Base-by-base conservation (phyloP, 1,140 invertebrate genomes). In the Branchinecta lynchi region DNA sequence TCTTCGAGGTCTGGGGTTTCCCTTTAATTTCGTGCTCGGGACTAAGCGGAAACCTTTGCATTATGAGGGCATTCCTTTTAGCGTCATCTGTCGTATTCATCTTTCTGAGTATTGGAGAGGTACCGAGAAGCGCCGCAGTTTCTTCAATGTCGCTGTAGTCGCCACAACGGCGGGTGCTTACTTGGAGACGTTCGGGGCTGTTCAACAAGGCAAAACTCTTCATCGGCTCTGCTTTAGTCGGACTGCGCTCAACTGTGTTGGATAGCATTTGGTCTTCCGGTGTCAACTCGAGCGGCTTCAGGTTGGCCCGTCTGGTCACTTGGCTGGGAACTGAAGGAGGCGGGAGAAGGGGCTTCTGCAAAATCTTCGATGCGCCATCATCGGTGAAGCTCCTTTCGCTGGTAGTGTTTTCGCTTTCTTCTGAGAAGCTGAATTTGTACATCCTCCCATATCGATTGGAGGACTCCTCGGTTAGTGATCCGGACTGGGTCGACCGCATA, bases 61-160 rank as follows among this genome's bases (percentile, higher is more conserved):
- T 60, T 32, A 32, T 32, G 32, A 32, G 32, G 32, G 32, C 32
- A 32, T 32, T 1, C 32, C 32, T 32, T 32, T 32, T 32, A 32
- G 32, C 32, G 17, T 60, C 17, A 60, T 60, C 51, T 20, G 51
- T 60, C 17, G 17, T 12, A 3, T 60, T 60, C 17, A 20, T 9
- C 20, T 44, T 17, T 8, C 67, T 46, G 10, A 60, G 20, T 10
- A 43, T 3, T 65, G 68, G 46, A 88, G 83, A n/a, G 82, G 81
- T 15, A 86, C 81, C 2, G 84, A 80, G 21, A 75, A 77, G 66
- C 78, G 74, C 9, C 92, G 78, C 17, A 20, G 51, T 20, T 15
- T 60, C 12, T 60, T 60, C 51, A 60, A 71, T 43, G 17, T 70
- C 68, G 65, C 71, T 71, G 65, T 71, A 71, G 66, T 71, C 71